Percentiles rank a stretch among this genome's conserved stretches.
Conservation (phyloP, 2,113 vertebrate genomes). For the Isurus oxyrinchus region DNA sequence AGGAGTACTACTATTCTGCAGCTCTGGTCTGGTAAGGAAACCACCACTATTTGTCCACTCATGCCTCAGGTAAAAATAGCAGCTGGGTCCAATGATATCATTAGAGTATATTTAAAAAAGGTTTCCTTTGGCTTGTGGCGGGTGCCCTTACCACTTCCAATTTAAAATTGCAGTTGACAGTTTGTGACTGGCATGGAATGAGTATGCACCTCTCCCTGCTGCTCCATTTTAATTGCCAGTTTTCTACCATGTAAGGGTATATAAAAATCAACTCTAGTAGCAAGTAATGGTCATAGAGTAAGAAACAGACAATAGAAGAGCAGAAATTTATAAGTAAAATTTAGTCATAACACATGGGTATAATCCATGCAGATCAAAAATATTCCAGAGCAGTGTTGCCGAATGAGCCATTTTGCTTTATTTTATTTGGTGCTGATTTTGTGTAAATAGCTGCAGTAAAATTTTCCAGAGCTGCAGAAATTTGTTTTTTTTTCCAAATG, state of each 20-base stretch:
- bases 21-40: background rate
- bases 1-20: background rate
- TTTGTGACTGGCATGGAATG: background rate
- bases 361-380: background rate
- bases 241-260: background rate
- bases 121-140: background rate
- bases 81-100: background rate
- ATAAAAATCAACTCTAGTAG: background rate
- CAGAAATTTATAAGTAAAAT: no score
- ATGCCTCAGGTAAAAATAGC: background rate
- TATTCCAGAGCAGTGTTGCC: background rate
- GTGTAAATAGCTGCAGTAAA: constrained; percentile 2
- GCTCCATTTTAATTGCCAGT: background rate
- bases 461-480: background rate
- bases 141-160: background rate
- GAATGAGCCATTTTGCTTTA: background rate
- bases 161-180: background rate
- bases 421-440: background rate
- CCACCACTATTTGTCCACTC: no score
- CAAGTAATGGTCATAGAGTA: background rate
- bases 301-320: background rate
- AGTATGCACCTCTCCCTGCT: background rate
- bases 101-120: background rate
- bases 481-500: background rate
- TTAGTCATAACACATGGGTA: background rate